Base-by-base conservation (phyloP, 2,113 vertebrate species). In the Bothrops jararaca region DNA sequence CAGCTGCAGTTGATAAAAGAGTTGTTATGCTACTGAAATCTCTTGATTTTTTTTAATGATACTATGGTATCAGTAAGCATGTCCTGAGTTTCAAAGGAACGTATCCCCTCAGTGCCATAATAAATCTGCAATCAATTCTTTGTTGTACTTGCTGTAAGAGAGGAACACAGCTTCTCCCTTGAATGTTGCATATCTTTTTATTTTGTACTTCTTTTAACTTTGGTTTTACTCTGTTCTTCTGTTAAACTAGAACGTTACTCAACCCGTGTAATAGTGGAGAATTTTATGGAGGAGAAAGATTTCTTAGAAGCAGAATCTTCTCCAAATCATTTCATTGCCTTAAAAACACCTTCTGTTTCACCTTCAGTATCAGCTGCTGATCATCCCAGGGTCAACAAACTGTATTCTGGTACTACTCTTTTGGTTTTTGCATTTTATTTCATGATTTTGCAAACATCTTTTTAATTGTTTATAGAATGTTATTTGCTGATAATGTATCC, bases 361-460 rank as follows among this genome's bases (percentile, higher is more conserved):
- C 96, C 93, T 64, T 54, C 93, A 11, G 23, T 89, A 7, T 93
- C 96, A 69, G 91, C 95, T 29, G 29, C 88, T 94, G 93, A 91
- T 45, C 86, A 94, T 86, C 94, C 39, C 85, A 93, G 93, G 89
- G 95, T 93, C 23, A 23, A 88, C 85, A 94, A 92, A 24, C 57
- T 96, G 74, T 92, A 89, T 15, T 80, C 96, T 94, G 98, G 98
- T 99, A 98, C 91, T 20, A 85, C 5, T n/a, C 12, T 6, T n/a
- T 58, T n/a, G 0, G 11, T 58, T n/a, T 22, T 86, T 53, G 4
- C 29, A 1, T 45, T 89, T 56, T n/a, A 22, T 80, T 85, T 39
- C 18, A 20, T 23, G n/a, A 29, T 86, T 58, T 54, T 52, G 39
- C 18, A 22, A 74, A 29, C 9, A 39, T 88, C 3, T 23, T 74